phyloP scores from a whole-genome alignment of 2,888 invertebrate species.

The Noctua pronuba region DNA sequence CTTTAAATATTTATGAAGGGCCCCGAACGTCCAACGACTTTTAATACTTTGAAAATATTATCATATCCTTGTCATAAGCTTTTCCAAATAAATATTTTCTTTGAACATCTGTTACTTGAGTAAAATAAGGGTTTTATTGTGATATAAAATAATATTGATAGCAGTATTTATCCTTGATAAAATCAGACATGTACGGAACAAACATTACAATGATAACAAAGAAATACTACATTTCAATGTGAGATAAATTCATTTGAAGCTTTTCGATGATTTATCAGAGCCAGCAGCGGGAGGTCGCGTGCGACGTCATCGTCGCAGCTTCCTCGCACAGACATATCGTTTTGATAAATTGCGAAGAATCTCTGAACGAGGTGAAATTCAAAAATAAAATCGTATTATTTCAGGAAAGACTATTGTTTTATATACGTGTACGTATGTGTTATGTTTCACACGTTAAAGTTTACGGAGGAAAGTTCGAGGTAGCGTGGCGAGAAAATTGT shows the following conservation, averaged over 20 bases:
- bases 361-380: slow-evolving; percentile 78
- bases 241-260: slow-evolving; percentile 82
- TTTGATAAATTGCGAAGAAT: slow-evolving; percentile 85
- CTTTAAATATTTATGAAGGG: slow-evolving; percentile 87
- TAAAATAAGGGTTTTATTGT: slow-evolving; percentile 63
- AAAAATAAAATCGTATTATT: slow-evolving; percentile 72
- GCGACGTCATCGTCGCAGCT: slow-evolving; percentile 81
- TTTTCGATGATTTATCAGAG: slow-evolving; percentile 83
- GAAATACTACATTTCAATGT: slow-evolving; percentile 76
- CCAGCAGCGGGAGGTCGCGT: slow-evolving; percentile 73
- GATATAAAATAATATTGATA: slow-evolving; percentile 47
- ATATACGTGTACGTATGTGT: slow-evolving; percentile 46
- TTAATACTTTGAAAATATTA: slow-evolving; percentile 83
- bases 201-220: slow-evolving; percentile 70
- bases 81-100: slow-evolving; percentile 74
- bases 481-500: slow-evolving; percentile 54
- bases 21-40: slow-evolving; percentile 80
- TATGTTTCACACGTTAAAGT: slow-evolving; percentile 63
- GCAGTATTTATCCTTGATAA: slow-evolving; percentile 35
- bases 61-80: slow-evolving; percentile 79
- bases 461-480: slow-evolving; percentile 69
- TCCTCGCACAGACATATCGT: slow-evolving; percentile 80
- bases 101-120: slow-evolving; percentile 67
- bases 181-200: slow-evolving; percentile 16
- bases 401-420: slow-evolving; percentile 62